phyloP scores from a whole-genome alignment of 2,888 invertebrate genomes.

The Ecliptopera silaceata region DNA sequence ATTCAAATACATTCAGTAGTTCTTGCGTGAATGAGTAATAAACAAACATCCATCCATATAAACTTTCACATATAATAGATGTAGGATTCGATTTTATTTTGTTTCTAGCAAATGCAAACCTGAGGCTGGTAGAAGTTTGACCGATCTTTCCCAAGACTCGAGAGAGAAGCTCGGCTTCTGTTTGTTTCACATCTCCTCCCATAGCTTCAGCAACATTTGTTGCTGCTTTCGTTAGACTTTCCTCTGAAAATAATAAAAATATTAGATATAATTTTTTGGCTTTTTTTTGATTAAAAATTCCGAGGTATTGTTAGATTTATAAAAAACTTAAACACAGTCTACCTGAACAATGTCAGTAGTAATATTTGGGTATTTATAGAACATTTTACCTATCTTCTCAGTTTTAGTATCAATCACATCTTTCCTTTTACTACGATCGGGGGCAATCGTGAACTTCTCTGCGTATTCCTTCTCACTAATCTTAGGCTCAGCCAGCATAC shows the following conservation, averaged over 20 bases:
- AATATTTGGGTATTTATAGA: background rate
- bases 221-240: slow-evolving; percentile 84
- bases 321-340: too few species aligned
- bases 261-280: too few species aligned
- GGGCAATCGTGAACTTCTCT: slow-evolving; percentile 64
- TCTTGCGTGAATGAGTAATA: too few species aligned
- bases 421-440: slow-evolving; percentile 52
- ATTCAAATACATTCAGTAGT: too few species aligned
- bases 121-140: slow-evolving; percentile 67
- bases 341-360: too few species aligned
- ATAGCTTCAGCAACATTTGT: slow-evolving; percentile 87
- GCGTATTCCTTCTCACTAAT: slow-evolving; percentile 66
- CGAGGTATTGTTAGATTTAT: too few species aligned
- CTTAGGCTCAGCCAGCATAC: slow-evolving; percentile 68
- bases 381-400: slow-evolving; percentile 64
- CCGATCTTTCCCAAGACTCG: slow-evolving; percentile 84
- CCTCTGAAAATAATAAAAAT: slow-evolving; percentile 56
- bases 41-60: too few species aligned
- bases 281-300: too few species aligned
- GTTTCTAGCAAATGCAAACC: slow-evolving; percentile 53
- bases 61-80: too few species aligned
- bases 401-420: slow-evolving; percentile 62
- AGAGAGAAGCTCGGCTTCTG: slow-evolving; percentile 88
- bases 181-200: slow-evolving; percentile 86
- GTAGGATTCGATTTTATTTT: too few species aligned